phyloP scores from a whole-genome alignment of 2,888 invertebrate species.

The Cremastinae sp. region DNA sequence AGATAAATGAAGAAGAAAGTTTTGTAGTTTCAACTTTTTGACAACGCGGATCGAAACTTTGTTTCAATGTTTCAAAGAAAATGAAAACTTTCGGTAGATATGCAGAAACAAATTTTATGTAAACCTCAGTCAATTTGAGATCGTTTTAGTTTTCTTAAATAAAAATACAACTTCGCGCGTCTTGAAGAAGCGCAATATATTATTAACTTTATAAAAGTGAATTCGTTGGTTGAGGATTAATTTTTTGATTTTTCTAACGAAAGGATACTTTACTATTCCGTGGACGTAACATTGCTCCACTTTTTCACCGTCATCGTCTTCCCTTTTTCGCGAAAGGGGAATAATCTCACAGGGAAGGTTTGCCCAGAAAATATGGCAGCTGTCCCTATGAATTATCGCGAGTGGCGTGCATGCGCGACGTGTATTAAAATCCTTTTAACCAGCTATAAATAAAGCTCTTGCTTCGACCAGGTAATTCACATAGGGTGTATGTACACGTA shows the following conservation, averaged over 20 bases:
- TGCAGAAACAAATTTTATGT: too few relatives aligned
- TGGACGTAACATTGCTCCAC: constrained; percentile 38
- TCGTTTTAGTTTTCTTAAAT: too few relatives aligned
- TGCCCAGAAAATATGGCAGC: constrained; percentile 65
- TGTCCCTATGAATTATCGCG: constrained; percentile 71
- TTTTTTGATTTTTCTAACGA: constrained; percentile 53
- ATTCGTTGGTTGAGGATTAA: not conserved
- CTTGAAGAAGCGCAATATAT: too few relatives aligned
- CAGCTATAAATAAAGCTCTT: constrained; percentile 73
- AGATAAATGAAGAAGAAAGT: too few relatives aligned
- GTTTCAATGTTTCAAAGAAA: too few relatives aligned
- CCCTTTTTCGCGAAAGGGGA: constrained; percentile 4
- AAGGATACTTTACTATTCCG: constrained; percentile 48
- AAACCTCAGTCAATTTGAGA: too few relatives aligned
- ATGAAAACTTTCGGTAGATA: too few relatives aligned
- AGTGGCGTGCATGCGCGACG: constrained; percentile 63
- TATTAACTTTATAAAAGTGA: not conserved
- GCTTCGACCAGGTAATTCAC: constrained; percentile 69
- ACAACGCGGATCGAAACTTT: too few relatives aligned
- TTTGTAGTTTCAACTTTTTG: too few relatives aligned
- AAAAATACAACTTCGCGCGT: too few relatives aligned
- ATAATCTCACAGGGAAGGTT: constrained; percentile 28
- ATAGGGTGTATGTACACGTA: constrained; percentile 66
- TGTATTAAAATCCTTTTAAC: constrained; percentile 76
- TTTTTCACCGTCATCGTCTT: constrained; percentile 20